Evolutionary conservation across 2,888 invertebrate species (phyloP).

Genomic region (Pinctada fucata): DNA sequence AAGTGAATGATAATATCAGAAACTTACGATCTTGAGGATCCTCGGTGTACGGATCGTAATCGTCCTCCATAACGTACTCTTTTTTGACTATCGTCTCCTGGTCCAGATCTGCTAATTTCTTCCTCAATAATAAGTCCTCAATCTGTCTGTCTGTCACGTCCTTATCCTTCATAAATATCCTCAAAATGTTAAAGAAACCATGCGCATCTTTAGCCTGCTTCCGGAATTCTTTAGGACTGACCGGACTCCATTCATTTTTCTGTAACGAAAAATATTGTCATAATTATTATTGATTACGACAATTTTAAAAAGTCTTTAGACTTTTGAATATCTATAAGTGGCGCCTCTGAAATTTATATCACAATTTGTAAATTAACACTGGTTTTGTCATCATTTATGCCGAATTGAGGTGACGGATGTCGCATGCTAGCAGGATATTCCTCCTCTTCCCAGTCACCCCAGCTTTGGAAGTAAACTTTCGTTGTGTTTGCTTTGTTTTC

Average conservation of each 20-base stretch:
- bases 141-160: constrained; percentile 22
- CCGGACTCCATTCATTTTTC: constrained; percentile 1
- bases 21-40: constrained; percentile 14
- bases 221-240: constrained; percentile 3
- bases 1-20: too few species aligned
- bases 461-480: too few species aligned
- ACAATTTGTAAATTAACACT: too few species aligned
- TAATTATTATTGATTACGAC: not conserved
- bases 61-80: constrained; percentile 6
- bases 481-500: too few species aligned
- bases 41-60: constrained; percentile 2
- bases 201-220: constrained; percentile 13
- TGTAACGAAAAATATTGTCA: constrained; percentile 7
- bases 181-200: constrained; percentile 26
- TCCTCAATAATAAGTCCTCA: constrained; percentile 21
- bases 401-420: too few species aligned
- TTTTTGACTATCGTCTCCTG: constrained; percentile 13
- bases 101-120: constrained; percentile 13
- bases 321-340: too few species aligned
- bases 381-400: too few species aligned
- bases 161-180: constrained; percentile 32
- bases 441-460: too few species aligned
- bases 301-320: too few species aligned
- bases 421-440: too few species aligned
- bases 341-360: too few species aligned